Evolutionary conservation across 2,113 vertebrate species (phyloP).

Genomic region (Colius striatus): DNA sequence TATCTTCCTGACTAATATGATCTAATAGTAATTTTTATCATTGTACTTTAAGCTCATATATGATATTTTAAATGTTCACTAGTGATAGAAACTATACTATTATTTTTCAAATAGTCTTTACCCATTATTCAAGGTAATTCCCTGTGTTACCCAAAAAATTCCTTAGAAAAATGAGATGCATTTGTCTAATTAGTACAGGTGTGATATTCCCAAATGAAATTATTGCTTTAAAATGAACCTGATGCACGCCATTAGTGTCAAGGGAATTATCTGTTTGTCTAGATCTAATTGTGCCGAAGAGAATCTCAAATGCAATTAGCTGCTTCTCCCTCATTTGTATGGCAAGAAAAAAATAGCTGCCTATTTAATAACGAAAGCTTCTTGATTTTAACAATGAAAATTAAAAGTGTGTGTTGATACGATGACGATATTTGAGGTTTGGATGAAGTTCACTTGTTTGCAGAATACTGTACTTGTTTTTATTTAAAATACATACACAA

Average conservation of each 20-base stretch:
- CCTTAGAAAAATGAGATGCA: background rate
- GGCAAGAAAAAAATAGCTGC: constrained; percentile 34
- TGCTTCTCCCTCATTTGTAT: background rate
- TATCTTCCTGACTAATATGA: background rate
- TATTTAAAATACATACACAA: background rate
- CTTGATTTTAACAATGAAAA: constrained; percentile 21
- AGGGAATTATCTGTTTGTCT: constrained; percentile 50
- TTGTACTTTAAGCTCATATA: background rate
- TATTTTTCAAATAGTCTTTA: constrained; percentile 17
- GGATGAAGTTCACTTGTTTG: background rate
- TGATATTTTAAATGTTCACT: background rate
- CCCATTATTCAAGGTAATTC: constrained; percentile 17
- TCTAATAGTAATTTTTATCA: background rate
- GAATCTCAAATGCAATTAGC: constrained; percentile 35
- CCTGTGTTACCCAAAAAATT: background rate
- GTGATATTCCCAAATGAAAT: constrained; percentile 17
- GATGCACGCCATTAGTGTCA: background rate
- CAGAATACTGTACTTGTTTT: background rate
- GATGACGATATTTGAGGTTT: background rate
- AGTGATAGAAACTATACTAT: background rate
- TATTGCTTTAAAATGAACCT: background rate
- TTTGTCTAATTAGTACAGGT: constrained; percentile 42
- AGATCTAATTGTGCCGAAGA: constrained; percentile 49
- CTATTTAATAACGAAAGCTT: constrained; percentile 21
- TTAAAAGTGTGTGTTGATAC: background rate